Conservation (phyloP, 2,888 invertebrate species). For the Tetheella fluctuosa region DNA sequence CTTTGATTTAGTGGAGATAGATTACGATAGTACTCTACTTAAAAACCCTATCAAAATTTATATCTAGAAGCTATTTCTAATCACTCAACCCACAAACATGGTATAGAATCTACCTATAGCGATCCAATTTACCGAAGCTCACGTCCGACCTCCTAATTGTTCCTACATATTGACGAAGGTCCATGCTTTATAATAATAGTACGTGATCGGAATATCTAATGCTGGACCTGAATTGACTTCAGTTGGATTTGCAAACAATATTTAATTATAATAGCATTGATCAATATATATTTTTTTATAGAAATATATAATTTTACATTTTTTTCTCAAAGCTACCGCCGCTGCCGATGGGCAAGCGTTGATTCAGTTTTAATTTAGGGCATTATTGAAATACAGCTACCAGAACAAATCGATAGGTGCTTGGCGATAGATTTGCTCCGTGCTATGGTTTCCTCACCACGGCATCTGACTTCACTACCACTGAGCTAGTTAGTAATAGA, state of each 20-base stretch:
- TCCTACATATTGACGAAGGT: conserved; percentile 48
- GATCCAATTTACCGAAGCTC: conserved; percentile 43
- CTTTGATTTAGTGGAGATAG: too few species aligned
- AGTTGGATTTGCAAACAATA: conserved; percentile 13
- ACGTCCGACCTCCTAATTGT: conserved; percentile 54
- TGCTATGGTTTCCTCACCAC: too few species aligned
- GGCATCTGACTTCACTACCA: too few species aligned
- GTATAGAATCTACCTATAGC: conserved; percentile 27
- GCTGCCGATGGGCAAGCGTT: too few species aligned
- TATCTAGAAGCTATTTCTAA: neutral
- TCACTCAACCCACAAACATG: conserved; percentile 14
- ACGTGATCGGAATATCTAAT: conserved; percentile 50
- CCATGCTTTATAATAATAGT: conserved; percentile 43
- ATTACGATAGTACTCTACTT: too few species aligned
- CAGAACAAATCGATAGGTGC: too few species aligned
- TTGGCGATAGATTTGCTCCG: too few species aligned
- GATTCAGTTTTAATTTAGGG: too few species aligned
- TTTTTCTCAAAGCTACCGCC: too few species aligned
- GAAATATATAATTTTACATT: too few species aligned
- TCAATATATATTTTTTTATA: neutral
- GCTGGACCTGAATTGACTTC: conserved; percentile 14
- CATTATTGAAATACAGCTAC: too few species aligned
- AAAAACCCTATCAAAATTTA: neutral
- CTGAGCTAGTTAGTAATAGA: neutral
- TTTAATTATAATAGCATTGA: conserved; percentile 15